Evolutionary conservation across 2,888 invertebrate genomes (phyloP).

Genomic region (Tipula confusa): DNA sequence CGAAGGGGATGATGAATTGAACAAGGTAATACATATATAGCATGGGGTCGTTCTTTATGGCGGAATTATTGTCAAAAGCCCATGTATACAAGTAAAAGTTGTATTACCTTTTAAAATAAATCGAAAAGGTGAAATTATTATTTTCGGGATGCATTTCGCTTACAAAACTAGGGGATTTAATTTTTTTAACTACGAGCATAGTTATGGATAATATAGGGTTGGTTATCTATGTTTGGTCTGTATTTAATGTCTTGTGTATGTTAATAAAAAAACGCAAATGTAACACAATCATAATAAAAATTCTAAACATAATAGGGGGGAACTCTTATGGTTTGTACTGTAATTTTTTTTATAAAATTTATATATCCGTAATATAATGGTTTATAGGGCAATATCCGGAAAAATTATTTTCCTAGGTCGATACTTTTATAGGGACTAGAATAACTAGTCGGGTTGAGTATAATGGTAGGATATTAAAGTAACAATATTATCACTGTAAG

Average conservation of each 20-base stretch:
- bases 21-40: too few species aligned
- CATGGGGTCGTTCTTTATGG: neutral
- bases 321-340: neutral
- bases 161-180: neutral
- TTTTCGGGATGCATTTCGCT: neutral
- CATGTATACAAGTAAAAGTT: neutral
- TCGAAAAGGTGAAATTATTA: slow-evolving; percentile 3
- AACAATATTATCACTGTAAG: too few species aligned
- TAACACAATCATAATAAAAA: neutral
- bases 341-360: neutral
- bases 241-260: neutral
- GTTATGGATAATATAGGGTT: neutral
- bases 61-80: neutral
- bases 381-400: slow-evolving; percentile 15
- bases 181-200: neutral
- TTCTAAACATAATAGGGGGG: neutral
- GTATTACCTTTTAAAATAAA: neutral
- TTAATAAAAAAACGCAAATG: neutral
- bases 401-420: neutral
- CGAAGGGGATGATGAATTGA: neutral
- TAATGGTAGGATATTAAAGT: too few species aligned
- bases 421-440: neutral
- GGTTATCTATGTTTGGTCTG: neutral
- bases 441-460: neutral
- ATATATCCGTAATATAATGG: neutral